Percentiles rank a stretch among this genome's conserved stretches.
phyloP scores from a whole-genome alignment of 1,140 invertebrate genomes.

The Calliphora vicina region DNA sequence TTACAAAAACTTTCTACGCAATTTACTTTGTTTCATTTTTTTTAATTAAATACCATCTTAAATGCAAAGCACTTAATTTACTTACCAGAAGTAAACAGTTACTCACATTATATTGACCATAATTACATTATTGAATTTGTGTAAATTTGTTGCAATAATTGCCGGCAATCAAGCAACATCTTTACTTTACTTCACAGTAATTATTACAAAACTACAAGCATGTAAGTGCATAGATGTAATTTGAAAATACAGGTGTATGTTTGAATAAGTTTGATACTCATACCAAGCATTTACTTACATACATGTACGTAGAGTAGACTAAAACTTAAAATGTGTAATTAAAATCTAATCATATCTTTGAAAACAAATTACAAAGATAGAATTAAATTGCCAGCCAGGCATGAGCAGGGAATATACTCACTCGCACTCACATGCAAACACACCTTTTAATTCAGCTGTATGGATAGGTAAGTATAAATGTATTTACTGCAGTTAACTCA shows the following conservation, averaged over 20 bases:
- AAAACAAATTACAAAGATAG: neutral
- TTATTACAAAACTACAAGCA: neutral
- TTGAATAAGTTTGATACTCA: neutral
- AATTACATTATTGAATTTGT: neutral
- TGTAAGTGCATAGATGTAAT: neutral
- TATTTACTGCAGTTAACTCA: neutral
- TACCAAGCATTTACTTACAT: neutral
- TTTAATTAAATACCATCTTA: too few species aligned
- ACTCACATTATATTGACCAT: neutral
- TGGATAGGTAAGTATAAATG: neutral
- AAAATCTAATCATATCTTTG: slow-evolving; percentile 11
- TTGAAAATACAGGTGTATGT: neutral
- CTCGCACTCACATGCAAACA: too few species aligned
- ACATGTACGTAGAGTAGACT: too few species aligned
- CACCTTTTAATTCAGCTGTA: neutral
- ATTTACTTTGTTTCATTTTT: too few species aligned
- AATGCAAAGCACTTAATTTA: too few species aligned
- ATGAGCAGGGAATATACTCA: neutral
- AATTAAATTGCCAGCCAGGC: neutral
- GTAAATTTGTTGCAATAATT: slow-evolving; percentile 14
- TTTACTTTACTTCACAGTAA: neutral
- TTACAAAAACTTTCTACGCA: too few species aligned
- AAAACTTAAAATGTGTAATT: slow-evolving; percentile 10
- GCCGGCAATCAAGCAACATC: neutral
- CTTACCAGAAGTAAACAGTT: neutral